A percentile compares a stretch with the other conserved stretches of the same genome.
phyloP scores from a whole-genome alignment of 2,113 vertebrate species.

The Helogale parvula region DNA sequence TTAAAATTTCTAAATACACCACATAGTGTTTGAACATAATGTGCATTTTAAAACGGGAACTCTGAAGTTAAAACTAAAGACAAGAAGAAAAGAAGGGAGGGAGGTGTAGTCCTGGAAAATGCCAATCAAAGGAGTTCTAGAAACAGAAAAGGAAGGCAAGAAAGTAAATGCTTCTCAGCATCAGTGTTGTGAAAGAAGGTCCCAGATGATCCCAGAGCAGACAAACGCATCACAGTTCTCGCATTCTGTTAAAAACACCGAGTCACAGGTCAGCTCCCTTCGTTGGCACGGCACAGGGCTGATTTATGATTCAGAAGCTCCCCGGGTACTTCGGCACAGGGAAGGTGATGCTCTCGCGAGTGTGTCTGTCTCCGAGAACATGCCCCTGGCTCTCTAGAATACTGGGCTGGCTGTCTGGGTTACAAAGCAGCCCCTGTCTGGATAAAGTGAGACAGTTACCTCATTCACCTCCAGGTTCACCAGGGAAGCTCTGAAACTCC shows the following conservation, averaged over 20 bases:
- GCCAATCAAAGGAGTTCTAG: background rate
- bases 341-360: background rate
- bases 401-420: background rate
- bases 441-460: slow-evolving; percentile 22
- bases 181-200: background rate
- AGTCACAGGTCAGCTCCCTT: background rate
- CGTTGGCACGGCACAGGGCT: background rate
- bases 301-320: background rate
- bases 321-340: background rate
- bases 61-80: slow-evolving; percentile 1
- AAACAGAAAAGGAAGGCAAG: background rate
- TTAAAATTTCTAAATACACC: background rate
- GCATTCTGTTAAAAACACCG: background rate
- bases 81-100: background rate
- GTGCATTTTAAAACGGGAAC: background rate
- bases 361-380: background rate
- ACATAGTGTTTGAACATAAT: background rate
- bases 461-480: slow-evolving; percentile 39
- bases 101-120: background rate
- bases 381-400: background rate
- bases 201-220: background rate
- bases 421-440: slow-evolving; percentile 62
- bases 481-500: slow-evolving; percentile 29
- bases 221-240: background rate
- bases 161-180: background rate